Evolutionary conservation across 2,113 vertebrate genomes (phyloP).

Genomic region (Protobothrops mucrosquamatus): DNA sequence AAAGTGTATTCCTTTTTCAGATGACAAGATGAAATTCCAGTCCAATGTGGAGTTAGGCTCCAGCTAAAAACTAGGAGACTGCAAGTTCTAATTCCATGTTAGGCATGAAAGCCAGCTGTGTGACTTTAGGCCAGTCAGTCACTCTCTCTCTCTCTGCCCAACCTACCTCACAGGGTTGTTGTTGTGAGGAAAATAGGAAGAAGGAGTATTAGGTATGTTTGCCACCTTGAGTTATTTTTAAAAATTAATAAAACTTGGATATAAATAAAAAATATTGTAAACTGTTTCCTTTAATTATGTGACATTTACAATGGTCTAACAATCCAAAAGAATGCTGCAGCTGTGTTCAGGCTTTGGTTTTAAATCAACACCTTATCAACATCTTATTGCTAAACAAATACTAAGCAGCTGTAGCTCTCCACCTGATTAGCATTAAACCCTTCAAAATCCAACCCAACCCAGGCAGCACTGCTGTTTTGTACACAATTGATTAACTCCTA

Average conservation of each 20-base stretch:
- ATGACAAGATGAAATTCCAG: neutral
- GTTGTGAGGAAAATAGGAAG: neutral
- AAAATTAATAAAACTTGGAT: neutral
- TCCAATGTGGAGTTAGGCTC: neutral
- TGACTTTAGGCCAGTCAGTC: too few species aligned
- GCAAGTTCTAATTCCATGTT: too few species aligned
- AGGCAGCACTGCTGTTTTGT: constrained; percentile 52
- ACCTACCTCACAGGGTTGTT: neutral
- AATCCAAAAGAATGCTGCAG: constrained; percentile 48
- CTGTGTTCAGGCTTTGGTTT: constrained; percentile 54
- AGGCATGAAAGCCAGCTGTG: too few species aligned
- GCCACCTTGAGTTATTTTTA: neutral
- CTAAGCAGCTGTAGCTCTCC: constrained; percentile 60
- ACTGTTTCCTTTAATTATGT: neutral
- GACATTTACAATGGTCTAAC: constrained; percentile 20
- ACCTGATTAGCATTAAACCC: constrained; percentile 61
- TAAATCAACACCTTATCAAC: constrained; percentile 64
- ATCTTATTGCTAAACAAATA: constrained; percentile 69
- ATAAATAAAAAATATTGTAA: neutral
- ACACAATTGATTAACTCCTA: constrained; percentile 63
- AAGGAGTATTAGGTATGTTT: too few species aligned
- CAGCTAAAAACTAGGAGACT: too few species aligned
- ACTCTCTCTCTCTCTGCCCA: too few species aligned
- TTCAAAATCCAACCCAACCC: constrained; percentile 60
- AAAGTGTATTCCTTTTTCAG: neutral